Evolutionary conservation across 2,888 invertebrate species (phyloP).

Genomic region (Leptodirus hochenwartii): DNA sequence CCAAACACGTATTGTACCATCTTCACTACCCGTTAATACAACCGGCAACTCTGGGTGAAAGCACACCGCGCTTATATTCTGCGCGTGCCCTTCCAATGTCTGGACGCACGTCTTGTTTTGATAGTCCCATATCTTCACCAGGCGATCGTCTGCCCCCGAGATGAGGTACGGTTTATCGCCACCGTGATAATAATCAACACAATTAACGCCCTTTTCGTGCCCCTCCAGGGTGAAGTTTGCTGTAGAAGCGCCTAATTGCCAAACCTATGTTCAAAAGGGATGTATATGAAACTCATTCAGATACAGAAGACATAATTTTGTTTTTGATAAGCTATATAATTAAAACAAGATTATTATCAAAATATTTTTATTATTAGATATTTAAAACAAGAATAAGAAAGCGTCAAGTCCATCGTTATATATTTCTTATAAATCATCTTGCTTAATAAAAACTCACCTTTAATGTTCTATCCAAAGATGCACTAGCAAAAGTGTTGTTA

Average conservation of each 20-base stretch:
- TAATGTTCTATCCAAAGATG: constrained; percentile 93
- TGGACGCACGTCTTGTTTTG: constrained; percentile 99
- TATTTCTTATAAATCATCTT: no score
- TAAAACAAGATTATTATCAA: no score
- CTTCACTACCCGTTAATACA: constrained; percentile 92
- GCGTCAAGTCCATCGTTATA: constrained; percentile 9
- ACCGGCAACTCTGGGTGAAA: constrained; percentile 98
- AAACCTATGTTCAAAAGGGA: no score
- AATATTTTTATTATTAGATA: no score
- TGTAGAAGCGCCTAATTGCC: constrained; percentile 95
- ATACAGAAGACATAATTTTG: no score
- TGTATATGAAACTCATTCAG: no score
- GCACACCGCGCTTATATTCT: constrained; percentile 87
- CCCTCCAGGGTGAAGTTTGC: constrained; percentile 97
- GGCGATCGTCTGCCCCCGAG: constrained; percentile 94
- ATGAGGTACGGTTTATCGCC: constrained; percentile 98
- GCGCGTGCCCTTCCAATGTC: constrained; percentile 91
- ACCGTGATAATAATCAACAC: constrained; percentile 97
- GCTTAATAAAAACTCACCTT: no score
- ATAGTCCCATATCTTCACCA: constrained; percentile 99
- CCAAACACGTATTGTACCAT: constrained; percentile 95
- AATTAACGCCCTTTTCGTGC: constrained; percentile 97
- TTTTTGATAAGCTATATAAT: no score
- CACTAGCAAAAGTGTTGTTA: constrained; percentile 98
- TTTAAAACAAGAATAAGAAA: no score